Conservation (phyloP, 2,113 vertebrate species). For the Tichodroma muraria region DNA sequence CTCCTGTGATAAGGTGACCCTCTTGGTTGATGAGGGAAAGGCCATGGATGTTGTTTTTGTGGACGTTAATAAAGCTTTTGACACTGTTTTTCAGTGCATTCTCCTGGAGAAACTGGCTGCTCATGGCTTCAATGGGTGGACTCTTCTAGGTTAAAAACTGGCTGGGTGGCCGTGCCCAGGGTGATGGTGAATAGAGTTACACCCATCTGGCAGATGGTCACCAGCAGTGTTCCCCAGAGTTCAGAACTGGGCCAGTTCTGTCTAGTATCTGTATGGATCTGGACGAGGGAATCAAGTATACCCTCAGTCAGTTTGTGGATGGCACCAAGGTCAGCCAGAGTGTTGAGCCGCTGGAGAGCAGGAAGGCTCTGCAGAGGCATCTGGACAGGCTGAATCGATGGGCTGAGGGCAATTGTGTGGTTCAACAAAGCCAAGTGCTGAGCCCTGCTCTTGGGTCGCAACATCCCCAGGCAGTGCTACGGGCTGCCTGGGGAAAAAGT, state of each 20-base stretch:
- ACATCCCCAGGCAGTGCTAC: not conserved
- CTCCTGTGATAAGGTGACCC: not conserved
- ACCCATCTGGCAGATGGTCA: not conserved
- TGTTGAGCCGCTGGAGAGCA: not conserved
- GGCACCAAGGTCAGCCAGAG: not conserved
- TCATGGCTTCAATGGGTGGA: not conserved
- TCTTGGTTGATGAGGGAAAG: not conserved
- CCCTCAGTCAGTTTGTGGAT: not conserved
- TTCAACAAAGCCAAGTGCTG: too few species aligned
- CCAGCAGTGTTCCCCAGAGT: not conserved
- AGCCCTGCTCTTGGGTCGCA: not conserved
- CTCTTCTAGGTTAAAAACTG: not conserved
- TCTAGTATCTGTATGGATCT: not conserved
- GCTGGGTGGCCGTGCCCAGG: not conserved
- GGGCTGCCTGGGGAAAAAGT: not conserved
- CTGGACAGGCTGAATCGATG: not conserved
- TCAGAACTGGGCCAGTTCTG: not conserved
- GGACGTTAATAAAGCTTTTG: not conserved
- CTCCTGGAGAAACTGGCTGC: not conserved
- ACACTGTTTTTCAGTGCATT: not conserved
- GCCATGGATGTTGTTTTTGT: not conserved
- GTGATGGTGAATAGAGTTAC: not conserved
- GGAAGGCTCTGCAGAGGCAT: not conserved
- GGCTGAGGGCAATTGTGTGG: not conserved
- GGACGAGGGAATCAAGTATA: accelerated